These are phyloP conservation scores for Andrena minutula DNA, from an alignment of 2,888 invertebrate genomes.

Conservation along the genomic window DNA sequence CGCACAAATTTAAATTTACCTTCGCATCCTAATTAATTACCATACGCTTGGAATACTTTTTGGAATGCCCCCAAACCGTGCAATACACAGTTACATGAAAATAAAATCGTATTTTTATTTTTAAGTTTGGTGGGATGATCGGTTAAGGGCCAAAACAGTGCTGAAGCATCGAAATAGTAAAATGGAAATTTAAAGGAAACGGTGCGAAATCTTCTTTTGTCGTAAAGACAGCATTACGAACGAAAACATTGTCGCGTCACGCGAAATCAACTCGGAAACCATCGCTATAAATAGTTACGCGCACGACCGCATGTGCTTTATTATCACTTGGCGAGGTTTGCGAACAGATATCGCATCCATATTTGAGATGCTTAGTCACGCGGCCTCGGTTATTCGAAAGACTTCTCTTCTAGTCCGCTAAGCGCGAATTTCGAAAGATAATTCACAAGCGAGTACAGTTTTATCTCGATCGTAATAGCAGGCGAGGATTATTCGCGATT, in stretches of 20 bases:
- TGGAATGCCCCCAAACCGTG: background rate
- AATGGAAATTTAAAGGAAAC: background rate
- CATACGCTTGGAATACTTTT: background rate
- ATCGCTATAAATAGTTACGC: constrained; percentile 66
- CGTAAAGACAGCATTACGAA: constrained; percentile 15
- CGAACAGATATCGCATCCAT: constrained; percentile 71
- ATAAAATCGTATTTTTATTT: no score
- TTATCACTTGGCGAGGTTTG: constrained; percentile 68
- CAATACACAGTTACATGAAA: no score
- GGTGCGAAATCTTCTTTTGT: background rate
- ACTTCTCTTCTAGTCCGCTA: constrained; percentile 39
- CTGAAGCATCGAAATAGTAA: background rate
- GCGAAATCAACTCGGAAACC: constrained; percentile 59
- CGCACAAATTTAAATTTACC: constrained; percentile 25
- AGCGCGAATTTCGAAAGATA: constrained; percentile 26
- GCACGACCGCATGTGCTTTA: constrained; percentile 62
- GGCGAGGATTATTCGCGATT: background rate
- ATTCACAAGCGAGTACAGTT: background rate
- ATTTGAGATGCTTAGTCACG: constrained; percentile 72
- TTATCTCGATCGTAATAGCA: background rate
- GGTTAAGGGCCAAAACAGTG: background rate
- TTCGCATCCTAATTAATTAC: constrained; percentile 12
- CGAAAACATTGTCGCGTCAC: constrained; percentile 53
- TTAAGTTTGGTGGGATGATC: background rate
- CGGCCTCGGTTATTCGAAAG: constrained; percentile 67